These are phyloP conservation scores for Cettia cetti DNA, from an alignment of 2,113 vertebrate species.

Conservation along the genomic window DNA sequence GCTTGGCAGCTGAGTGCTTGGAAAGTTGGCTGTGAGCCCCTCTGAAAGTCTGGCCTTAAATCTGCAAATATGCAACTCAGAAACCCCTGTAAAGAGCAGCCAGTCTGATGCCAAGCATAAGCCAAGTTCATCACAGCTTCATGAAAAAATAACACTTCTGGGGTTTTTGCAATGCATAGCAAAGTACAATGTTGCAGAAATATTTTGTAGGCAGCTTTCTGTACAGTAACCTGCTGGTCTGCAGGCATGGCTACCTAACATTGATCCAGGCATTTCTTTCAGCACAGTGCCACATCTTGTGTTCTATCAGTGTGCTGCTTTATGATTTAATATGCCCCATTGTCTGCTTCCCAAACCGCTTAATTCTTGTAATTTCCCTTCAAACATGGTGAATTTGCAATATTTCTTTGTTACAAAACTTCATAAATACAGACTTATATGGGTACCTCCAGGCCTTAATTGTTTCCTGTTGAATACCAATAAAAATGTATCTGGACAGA, in stretches of 20 bases:
- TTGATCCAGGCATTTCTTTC: background rate
- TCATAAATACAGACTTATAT: background rate
- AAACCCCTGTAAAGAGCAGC: background rate
- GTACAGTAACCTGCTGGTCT: background rate
- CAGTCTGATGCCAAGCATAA: background rate
- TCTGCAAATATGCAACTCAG: background rate
- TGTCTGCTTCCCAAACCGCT: background rate
- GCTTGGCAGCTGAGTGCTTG: background rate
- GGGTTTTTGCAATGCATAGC: background rate
- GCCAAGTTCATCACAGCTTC: slow-evolving; percentile 22
- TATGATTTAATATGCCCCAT: background rate
- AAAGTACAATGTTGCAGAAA: slow-evolving; percentile 1
- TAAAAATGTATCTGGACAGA: background rate
- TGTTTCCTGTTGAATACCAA: background rate
- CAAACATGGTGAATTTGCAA: background rate
- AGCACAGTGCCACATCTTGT: background rate
- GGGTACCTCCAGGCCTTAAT: background rate
- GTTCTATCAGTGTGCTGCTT: background rate
- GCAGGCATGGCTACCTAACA: background rate
- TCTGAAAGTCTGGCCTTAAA: background rate
- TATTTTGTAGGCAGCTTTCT: slow-evolving; percentile 22
- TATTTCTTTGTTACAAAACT: background rate
- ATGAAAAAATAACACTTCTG: slow-evolving; percentile 15
- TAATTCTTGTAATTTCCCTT: background rate
- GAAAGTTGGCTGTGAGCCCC: background rate